Percentiles rank a stretch among this genome's conserved stretches.
These are phyloP conservation scores for Anthrax anthrax DNA, from an alignment of 2,888 invertebrate genomes.

Conservation along the genomic window DNA sequence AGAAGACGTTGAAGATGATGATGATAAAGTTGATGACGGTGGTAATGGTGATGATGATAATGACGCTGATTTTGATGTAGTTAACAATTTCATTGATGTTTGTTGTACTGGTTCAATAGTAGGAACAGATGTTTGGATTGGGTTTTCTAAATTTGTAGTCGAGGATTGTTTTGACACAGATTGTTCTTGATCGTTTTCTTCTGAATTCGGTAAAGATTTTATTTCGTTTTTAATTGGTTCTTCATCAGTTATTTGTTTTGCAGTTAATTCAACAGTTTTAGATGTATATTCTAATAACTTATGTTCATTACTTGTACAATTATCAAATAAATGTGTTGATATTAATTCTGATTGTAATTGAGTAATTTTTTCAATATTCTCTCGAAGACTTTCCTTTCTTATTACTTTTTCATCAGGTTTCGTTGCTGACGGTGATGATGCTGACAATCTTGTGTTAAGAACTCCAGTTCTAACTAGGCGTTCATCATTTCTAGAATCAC, in stretches of 20 bases:
- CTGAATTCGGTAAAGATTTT: not conserved
- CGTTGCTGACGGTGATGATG: constrained; percentile 8
- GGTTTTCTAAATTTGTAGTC: not conserved
- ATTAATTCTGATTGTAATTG: constrained; percentile 32
- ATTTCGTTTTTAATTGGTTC: not conserved
- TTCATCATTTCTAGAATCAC: constrained; percentile 14
- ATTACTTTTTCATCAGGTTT: constrained; percentile 19
- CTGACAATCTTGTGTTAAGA: constrained; percentile 26
- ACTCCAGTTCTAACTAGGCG: constrained; percentile 31
- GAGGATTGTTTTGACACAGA: not conserved
- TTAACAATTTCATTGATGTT: not conserved
- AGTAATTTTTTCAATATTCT: constrained; percentile 34
- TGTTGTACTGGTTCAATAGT: not conserved
- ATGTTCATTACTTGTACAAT: constrained; percentile 13
- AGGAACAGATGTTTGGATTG: constrained; percentile 7
- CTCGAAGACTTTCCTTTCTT: constrained; percentile 29
- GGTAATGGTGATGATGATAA: not conserved
- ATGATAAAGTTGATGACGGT: not conserved
- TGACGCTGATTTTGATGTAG: not conserved
- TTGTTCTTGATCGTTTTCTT: not conserved
- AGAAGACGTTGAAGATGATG: not conserved
- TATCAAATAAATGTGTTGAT: constrained; percentile 30
- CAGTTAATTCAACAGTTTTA: constrained; percentile 5
- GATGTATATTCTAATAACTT: constrained; percentile 15
- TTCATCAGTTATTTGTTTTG: not conserved